Percentiles rank a stretch among this genome's conserved stretches.
Evolutionary conservation across 2,888 invertebrate species (phyloP).

Genomic region (Augochlorella aurata): DNA sequence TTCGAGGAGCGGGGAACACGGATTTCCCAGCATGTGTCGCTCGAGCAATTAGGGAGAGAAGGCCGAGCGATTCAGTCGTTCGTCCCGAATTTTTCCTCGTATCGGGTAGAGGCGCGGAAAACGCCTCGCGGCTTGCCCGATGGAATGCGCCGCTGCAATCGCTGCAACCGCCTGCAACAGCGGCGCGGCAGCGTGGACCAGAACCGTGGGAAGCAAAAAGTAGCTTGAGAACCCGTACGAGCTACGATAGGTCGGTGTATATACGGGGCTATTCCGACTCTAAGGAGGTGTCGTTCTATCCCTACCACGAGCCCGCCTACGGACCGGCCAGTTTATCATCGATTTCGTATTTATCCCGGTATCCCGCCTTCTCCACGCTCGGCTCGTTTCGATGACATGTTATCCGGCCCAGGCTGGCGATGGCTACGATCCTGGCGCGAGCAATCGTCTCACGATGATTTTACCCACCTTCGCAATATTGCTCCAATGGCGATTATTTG

Average conservation of each 20-base stretch:
- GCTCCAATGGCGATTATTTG: no score
- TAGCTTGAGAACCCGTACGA: constrained; percentile 70
- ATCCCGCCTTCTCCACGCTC: constrained; percentile 65
- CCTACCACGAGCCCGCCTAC: constrained; percentile 65
- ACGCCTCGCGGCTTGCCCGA: constrained; percentile 52
- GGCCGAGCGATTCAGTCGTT: neutral
- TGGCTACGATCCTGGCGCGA: constrained; percentile 40
- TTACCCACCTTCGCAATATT: neutral
- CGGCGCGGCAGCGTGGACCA: constrained; percentile 64
- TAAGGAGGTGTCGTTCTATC: constrained; percentile 74
- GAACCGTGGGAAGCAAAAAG: constrained; percentile 73
- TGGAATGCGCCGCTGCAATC: constrained; percentile 65
- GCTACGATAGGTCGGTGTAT: constrained; percentile 69
- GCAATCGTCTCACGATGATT: neutral
- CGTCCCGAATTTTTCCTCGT: constrained; percentile 7
- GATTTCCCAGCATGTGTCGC: constrained; percentile 8
- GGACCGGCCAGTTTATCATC: constrained; percentile 66
- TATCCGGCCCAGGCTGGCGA: constrained; percentile 44
- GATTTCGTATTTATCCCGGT: constrained; percentile 70
- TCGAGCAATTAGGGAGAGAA: neutral
- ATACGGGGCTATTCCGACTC: constrained; percentile 69
- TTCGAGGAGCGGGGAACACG: neutral
- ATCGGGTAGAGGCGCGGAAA: constrained; percentile 27
- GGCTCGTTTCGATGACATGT: constrained; percentile 68
- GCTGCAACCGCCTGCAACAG: constrained; percentile 63